Base-by-base conservation (phyloP, 1,140 invertebrate genomes). In the Drosophila eugracilis region DNA sequence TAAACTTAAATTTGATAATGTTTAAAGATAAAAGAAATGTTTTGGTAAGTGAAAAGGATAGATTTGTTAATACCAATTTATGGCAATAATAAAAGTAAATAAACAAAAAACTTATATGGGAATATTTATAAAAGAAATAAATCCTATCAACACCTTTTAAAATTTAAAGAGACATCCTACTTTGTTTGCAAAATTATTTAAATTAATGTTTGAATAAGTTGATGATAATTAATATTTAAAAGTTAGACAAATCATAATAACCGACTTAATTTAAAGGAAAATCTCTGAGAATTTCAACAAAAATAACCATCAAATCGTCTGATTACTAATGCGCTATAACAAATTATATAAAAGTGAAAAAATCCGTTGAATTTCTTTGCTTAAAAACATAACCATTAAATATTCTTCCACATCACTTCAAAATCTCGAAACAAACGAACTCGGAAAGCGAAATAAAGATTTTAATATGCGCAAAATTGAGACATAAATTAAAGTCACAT, bases 401-500 rank as follows among this genome's bases (percentile, higher is more conserved):
- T 10, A 28, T 55, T n/a, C 10, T 32, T 28, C 21, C 12, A 5
- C 10, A 14, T 6, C 12, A 21, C 52, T 15, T 17, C n/a, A 1
- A 42, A 58, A 12, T 32, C 3, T 10, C 12, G 6, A 37, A 45
- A 12, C 22, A 19, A 26, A 24, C 3, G 15, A 50, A 32, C 47
- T 36, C 17, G 14, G 48, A 49, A 22, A 41, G 47, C 28, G 54
- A 67, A 86, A 75, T 69, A 55, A 78, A 78, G 49, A 83, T 81
- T 83, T 88, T 83, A 88, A 89, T 89, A 77, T 75, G 70, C 85
- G 76, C 80, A 66, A 89, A 89, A 89, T 89, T 89, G 85, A 77
- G 73, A 81, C 85, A 89, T 89, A 89, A 89, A 89, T 89, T 89
- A 89, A 89, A 89, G 52, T 54, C 73, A 75, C 85, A 89, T 89